These are phyloP conservation scores for Priocnemis perturbator DNA, from an alignment of 2,888 invertebrate species.

Conservation along the genomic window DNA sequence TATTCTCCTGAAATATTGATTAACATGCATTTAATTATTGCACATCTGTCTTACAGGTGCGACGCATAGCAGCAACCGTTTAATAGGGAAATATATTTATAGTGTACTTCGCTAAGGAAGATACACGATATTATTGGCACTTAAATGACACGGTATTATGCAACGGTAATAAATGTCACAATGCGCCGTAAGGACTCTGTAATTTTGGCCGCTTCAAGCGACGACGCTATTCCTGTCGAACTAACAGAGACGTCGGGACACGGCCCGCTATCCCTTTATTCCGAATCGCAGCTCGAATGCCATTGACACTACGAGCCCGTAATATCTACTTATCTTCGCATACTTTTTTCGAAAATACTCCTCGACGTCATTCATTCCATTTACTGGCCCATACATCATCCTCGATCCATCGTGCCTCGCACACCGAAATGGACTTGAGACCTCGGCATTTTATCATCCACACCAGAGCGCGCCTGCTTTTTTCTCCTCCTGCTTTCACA, in stretches of 20 bases:
- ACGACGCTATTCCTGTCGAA: slow-evolving; percentile 27
- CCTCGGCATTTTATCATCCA: slow-evolving; percentile 31
- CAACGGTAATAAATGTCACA: slow-evolving; percentile 57
- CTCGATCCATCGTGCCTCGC: too few relatives aligned
- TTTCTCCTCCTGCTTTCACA: slow-evolving; percentile 55
- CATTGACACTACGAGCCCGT: neutral
- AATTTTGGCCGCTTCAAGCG: slow-evolving; percentile 49
- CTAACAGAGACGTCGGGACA: slow-evolving; percentile 36
- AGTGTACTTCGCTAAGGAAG: slow-evolving; percentile 35
- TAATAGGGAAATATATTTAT: slow-evolving; percentile 29
- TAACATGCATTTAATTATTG: too few relatives aligned
- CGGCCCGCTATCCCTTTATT: slow-evolving; percentile 24
- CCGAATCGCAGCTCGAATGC: neutral
- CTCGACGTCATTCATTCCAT: too few relatives aligned
- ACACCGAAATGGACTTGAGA: slow-evolving; percentile 3
- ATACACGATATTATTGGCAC: slow-evolving; percentile 47
- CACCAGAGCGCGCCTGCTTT: slow-evolving; percentile 25
- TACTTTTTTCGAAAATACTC: too few relatives aligned
- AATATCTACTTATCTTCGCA: neutral
- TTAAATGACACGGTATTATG: slow-evolving; percentile 58
- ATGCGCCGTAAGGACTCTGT: slow-evolving; percentile 49
- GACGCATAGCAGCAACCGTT: neutral
- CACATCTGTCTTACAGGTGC: too few relatives aligned
- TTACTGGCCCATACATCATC: too few relatives aligned
- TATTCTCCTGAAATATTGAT: too few relatives aligned